Evolutionary conservation across 92 coral and sea anemone genomes (phyloP), one percentile per base, ranked within the genome.

Genomic region (Scolanthus callimorphus): DNA sequence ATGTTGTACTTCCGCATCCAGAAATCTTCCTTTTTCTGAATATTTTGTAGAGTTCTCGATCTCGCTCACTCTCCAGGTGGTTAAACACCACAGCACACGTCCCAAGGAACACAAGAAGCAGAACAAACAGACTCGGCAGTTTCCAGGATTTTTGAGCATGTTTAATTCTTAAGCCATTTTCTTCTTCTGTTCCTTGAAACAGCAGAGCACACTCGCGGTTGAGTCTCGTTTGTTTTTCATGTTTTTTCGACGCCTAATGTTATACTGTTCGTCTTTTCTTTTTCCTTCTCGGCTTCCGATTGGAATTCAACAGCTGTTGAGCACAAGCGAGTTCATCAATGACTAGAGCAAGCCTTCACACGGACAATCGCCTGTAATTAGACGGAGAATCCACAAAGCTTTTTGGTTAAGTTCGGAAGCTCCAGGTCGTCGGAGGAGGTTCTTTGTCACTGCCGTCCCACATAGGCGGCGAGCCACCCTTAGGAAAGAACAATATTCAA

Each of bases 61-160:
- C 96, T 17, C 49, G 46, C 0, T 65, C 69, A 31, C 71, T 58
- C 44, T 88, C 96, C 24, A 88, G 59, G 10, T 72, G 53, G 25
- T 67, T 73, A 44, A 84, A 88, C 11, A 88, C 64, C 20, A 69
- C 29, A 8, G 96, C 87, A 24, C 96, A 88, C 23, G 73, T 26
- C 22, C 59, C 69, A 59, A 70, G 67, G 24, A 78, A 88, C 17
- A 74, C 22, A 0, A 84, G 25, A 31, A 88, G 67, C 20, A 28
- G 11, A 0, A 79, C 8, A 37, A 88, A 37, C 3, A 85, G 60
- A 0, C 64, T 51, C 8, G 67, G 43, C n/a, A 85, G 46, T 25
- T 83, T 74, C 22, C 71, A 85, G 9, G 72, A 57, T 13, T 46
- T 67, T 47, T 47, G 41, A 1, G 77, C 77, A 3, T 51, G 46